phyloP scores from a whole-genome alignment of 2,888 invertebrate species.

The Drepana falcataria region DNA sequence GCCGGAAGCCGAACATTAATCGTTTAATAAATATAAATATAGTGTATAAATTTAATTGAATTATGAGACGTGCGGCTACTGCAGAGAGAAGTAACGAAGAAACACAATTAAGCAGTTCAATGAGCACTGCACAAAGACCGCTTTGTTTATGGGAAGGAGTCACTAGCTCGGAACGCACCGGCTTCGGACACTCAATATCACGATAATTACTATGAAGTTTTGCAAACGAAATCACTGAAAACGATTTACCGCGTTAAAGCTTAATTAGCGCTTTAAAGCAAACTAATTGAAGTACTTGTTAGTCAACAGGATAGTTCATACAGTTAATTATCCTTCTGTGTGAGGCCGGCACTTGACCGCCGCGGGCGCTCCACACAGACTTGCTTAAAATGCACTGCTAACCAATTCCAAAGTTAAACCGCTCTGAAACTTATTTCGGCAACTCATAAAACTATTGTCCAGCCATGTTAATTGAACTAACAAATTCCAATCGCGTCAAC shows the following conservation, averaged over 20 bases:
- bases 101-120: constrained; percentile 70
- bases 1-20: no score
- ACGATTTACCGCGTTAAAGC: constrained; percentile 29
- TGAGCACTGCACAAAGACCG: constrained; percentile 58
- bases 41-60: constrained; percentile 43
- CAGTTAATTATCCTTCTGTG: constrained; percentile 69
- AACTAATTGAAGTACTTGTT: constrained; percentile 59
- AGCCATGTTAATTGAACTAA: constrained; percentile 44
- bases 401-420: constrained; percentile 71
- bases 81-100: constrained; percentile 54
- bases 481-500: constrained; percentile 25
- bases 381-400: constrained; percentile 65
- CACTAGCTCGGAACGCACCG: constrained; percentile 46
- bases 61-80: constrained; percentile 50
- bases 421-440: constrained; percentile 66
- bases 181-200: constrained; percentile 25
- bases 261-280: constrained; percentile 59
- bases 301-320: constrained; percentile 61
- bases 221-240: background rate
- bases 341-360: constrained; percentile 1
- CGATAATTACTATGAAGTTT: constrained; percentile 1
- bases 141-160: constrained; percentile 56
- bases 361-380: background rate
- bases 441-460: constrained; percentile 72
- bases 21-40: constrained; percentile 6